phyloP scores from a whole-genome alignment of 2,888 invertebrate genomes.

The Caenorhabditis sp. region DNA sequence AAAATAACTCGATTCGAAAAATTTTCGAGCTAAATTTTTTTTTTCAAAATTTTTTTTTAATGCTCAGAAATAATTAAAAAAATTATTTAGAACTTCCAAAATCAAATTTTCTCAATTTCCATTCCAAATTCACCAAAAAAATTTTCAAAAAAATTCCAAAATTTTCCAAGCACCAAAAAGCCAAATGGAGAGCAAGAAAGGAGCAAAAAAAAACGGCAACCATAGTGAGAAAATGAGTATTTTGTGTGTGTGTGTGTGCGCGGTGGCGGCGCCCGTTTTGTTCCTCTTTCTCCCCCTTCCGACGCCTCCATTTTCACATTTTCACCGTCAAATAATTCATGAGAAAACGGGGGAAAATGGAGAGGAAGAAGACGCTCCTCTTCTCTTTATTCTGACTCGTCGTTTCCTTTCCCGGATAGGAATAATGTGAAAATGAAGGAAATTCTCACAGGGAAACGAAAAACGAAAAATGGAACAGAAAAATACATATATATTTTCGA shows the following conservation, averaged over 20 bases:
- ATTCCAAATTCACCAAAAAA: no score
- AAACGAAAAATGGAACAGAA: neutral
- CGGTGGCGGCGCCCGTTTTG: neutral
- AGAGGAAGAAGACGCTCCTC: no score
- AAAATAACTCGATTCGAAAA: no score
- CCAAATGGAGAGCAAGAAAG: no score
- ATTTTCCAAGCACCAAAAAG: no score
- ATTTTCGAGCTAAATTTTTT: no score
- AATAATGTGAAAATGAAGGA: neutral
- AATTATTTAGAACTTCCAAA: neutral
- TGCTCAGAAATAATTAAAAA: neutral
- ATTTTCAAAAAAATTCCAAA: no score
- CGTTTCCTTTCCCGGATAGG: neutral
- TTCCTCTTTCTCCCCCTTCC: neutral
- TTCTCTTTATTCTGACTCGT: conserved; percentile 5
- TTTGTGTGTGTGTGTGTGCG: no score
- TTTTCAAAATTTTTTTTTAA: neutral
- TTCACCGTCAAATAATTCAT: conserved; percentile 50
- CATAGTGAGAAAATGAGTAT: neutral
- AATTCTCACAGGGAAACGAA: neutral
- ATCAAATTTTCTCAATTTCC: no score
- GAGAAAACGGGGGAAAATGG: conserved; percentile 19
- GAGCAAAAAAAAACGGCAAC: neutral
- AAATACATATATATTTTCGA: conserved; percentile 2
- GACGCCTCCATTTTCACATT: conserved; percentile 30